Evolutionary conservation across 2,888 invertebrate species (phyloP), one percentile per base, ranked within the genome.

Genomic region (Lasioglossum lativentre): DNA sequence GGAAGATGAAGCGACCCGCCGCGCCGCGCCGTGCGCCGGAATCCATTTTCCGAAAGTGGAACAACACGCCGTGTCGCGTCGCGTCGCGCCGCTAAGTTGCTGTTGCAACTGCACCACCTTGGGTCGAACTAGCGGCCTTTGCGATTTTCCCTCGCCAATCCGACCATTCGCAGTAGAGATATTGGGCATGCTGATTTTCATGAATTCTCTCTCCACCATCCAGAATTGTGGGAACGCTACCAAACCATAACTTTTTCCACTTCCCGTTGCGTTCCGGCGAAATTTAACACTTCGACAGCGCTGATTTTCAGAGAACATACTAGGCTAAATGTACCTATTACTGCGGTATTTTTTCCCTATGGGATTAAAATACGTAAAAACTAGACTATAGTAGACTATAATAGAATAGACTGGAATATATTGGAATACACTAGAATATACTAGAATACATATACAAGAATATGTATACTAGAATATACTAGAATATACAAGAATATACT

Each of bases 21-120:
- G 47, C 80, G 10, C 34, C 42, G 42, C 42, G 42, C 34, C 42
- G 42, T 14, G 42, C 42, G 19, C 47, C 47, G 38, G 72, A 52
- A 81, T 56, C 76, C 76, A 81, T 83, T 83, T 71, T 27, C 45
- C 4, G 14, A 73, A 81, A 83, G 68, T 83, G 68, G 66, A 83
- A 40, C 81, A 73, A 71, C 45, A 16, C 42, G 42, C 42, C 42
- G 42, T n/a, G n/a, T n/a, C n/a, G n/a, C n/a, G n/a, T n/a, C n/a
- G n/a, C n/a, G n/a, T n/a, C n/a, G 42, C 70, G 52, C 6, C 40
- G 38, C 40, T 30, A 59, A 80, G 68, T 74, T 81, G 42, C 56
- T 16, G 56, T 27, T 81, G 38, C 73, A 56, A 81, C 72, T 70
- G 72, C 70, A 70, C 34, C 27, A 14, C n/a, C n/a, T 71, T 75